Conservation (phyloP, 2,888 invertebrate genomes). For the Synergus japonicus region DNA sequence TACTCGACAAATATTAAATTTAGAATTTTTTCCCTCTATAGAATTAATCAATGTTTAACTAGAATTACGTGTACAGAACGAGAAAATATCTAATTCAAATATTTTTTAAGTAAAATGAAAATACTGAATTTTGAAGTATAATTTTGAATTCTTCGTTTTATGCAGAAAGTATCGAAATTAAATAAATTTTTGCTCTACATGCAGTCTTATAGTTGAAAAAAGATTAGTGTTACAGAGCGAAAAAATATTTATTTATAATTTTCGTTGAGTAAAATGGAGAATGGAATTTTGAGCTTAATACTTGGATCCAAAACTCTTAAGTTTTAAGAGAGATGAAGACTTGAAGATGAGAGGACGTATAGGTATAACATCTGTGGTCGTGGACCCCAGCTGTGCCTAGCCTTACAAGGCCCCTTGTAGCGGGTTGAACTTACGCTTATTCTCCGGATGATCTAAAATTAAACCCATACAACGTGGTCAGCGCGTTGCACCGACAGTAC, state of each 20-base stretch:
- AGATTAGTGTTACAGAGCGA: not conserved
- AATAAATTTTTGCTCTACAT: no score
- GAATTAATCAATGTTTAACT: no score
- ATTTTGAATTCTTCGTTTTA: no score
- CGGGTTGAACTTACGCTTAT: not conserved
- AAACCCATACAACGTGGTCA: slow-evolving; percentile 15
- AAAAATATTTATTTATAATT: not conserved
- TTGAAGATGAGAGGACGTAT: not conserved
- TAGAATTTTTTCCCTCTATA: no score
- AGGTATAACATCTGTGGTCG: not conserved
- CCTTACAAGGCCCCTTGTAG: slow-evolving; percentile 35
- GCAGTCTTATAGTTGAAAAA: no score
- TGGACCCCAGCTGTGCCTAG: slow-evolving; percentile 32
- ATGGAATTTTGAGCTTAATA: not conserved
- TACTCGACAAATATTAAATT: no score
- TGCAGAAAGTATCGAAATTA: no score
- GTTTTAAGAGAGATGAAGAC: not conserved
- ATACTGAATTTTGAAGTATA: no score
- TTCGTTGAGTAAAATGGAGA: not conserved
- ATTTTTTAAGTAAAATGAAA: no score
- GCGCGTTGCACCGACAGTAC: slow-evolving; percentile 5
- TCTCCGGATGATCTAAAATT: slow-evolving; percentile 24
- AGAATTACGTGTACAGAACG: no score
- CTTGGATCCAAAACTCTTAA: not conserved
- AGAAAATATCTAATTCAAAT: no score